phyloP scores from a whole-genome alignment of 2,888 invertebrate genomes.

The Sialis fuliginosa region DNA sequence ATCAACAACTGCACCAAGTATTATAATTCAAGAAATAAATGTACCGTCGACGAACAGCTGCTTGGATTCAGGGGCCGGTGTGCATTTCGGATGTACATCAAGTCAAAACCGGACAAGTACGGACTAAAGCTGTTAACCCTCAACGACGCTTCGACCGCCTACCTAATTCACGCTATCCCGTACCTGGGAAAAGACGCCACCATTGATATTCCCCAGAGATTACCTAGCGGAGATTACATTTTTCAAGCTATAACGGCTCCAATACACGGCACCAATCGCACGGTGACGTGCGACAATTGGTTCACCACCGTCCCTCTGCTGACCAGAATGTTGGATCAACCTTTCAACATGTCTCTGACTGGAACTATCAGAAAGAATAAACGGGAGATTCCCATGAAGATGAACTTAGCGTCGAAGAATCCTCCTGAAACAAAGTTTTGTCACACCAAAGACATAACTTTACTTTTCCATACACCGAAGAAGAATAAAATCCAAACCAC shows the following conservation, averaged over 20 bases:
- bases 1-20: too few species aligned
- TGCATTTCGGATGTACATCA: slow-evolving; percentile 14
- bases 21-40: slow-evolving; percentile 9
- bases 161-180: slow-evolving; percentile 17
- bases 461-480: slow-evolving; percentile 14
- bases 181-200: slow-evolving; percentile 18
- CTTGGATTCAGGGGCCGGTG: slow-evolving; percentile 14
- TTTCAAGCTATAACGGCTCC: slow-evolving; percentile 12
- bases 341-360: slow-evolving; percentile 8
- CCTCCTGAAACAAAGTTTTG: slow-evolving; percentile 10
- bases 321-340: slow-evolving; percentile 8
- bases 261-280: slow-evolving; percentile 11
- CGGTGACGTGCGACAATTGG: not conserved
- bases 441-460: slow-evolving; percentile 14
- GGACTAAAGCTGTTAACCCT: slow-evolving; percentile 19
- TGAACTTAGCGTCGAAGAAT: slow-evolving; percentile 10
- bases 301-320: slow-evolving; percentile 9
- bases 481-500: too few species aligned
- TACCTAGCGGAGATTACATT: slow-evolving; percentile 8
- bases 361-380: slow-evolving; percentile 13
- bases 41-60: slow-evolving; percentile 16
- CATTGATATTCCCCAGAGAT: too few species aligned
- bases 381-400: slow-evolving; percentile 8
- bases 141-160: slow-evolving; percentile 17
- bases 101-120: slow-evolving; percentile 18